phyloP scores from a whole-genome alignment of 2,888 invertebrate species.

The Heliconius charithonia region DNA sequence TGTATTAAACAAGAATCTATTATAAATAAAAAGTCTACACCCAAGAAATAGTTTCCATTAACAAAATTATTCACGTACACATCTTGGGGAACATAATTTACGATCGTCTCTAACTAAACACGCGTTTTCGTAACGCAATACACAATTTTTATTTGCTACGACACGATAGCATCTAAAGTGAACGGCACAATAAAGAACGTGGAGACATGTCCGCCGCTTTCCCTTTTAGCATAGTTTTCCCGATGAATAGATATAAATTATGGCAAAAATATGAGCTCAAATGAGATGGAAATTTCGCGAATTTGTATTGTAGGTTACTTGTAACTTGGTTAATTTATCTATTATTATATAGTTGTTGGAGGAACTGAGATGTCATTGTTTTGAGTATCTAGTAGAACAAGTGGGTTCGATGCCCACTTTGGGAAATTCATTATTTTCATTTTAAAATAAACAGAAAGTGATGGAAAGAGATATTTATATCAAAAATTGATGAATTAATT shows the following conservation, averaged over 20 bases:
- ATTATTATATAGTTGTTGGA: background rate
- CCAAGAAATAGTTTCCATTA: background rate
- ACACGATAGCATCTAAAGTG: constrained; percentile 27
- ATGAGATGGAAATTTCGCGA: constrained; percentile 25
- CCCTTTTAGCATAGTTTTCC: constrained; percentile 57
- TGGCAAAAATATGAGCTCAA: constrained; percentile 23
- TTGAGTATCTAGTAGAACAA: background rate
- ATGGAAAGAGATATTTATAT: too few relatives aligned
- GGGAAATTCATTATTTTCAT: too few relatives aligned
- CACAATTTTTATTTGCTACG: constrained; percentile 8
- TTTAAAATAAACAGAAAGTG: too few relatives aligned
- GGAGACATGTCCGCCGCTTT: constrained; percentile 51
- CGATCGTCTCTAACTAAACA: constrained; percentile 12
- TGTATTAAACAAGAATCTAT: too few relatives aligned
- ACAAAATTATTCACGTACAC: constrained; percentile 3
- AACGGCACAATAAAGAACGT: constrained; percentile 46
- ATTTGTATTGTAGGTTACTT: background rate
- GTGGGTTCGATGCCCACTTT: too few relatives aligned
- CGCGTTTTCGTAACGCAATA: constrained; percentile 28
- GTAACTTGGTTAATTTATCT: constrained; percentile 5
- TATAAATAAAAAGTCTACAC: background rate
- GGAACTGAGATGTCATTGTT: background rate
- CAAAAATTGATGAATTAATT: too few relatives aligned
- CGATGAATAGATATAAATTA: constrained; percentile 36
- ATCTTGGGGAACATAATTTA: constrained; percentile 4